Conservation (phyloP, 2,888 invertebrate genomes). For the Chymomyza amoena region DNA sequence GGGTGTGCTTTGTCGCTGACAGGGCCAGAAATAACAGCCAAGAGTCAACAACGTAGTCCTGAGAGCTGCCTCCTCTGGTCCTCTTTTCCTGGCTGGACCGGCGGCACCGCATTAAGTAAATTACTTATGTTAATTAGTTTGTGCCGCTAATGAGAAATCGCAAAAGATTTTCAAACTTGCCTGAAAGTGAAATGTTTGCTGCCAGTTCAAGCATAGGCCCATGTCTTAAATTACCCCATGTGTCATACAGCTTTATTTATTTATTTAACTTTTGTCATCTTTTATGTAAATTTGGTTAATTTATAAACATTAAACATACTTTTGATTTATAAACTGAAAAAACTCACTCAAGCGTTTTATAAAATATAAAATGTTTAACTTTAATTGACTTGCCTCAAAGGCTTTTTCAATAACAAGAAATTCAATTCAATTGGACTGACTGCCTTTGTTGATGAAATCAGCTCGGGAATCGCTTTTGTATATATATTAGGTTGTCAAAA, state of each 20-base stretch:
- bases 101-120: conserved; percentile 45
- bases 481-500: too few species aligned
- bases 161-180: conserved; percentile 33
- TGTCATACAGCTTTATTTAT: not conserved
- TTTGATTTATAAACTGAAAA: not conserved
- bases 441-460: too few species aligned
- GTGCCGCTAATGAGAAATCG: conserved; percentile 60
- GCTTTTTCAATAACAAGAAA: not conserved
- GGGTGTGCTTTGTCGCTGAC: conserved; percentile 36
- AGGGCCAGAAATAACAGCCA: conserved; percentile 2
- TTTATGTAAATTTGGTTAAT: not conserved
- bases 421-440: not conserved
- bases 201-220: not conserved
- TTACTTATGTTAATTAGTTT: conserved; percentile 72
- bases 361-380: not conserved
- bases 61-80: not conserved
- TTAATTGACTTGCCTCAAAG: not conserved
- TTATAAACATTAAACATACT: not conserved
- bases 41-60: not conserved
- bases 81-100: not conserved
- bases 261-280: not conserved
- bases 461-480: not conserved
- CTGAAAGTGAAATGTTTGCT: conserved; percentile 33
- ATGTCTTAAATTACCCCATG: not conserved
- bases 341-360: not conserved